These are phyloP conservation scores for Rhinogobius similis DNA, from an alignment of 2,113 vertebrate species.

Conservation along the genomic window DNA sequence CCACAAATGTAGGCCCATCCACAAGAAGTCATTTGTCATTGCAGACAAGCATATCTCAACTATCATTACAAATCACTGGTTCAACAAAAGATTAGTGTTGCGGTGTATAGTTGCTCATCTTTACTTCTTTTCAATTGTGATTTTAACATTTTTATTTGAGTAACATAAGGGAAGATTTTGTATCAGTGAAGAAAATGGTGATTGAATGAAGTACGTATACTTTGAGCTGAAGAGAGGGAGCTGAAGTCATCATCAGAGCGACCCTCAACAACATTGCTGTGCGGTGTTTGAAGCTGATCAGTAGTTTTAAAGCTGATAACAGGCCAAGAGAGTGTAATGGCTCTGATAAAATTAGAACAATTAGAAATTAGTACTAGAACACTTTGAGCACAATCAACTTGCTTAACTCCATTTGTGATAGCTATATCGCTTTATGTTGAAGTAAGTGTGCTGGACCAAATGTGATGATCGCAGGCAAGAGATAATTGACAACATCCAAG, in stretches of 20 bases:
- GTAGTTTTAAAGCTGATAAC: not conserved
- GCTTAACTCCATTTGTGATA: not conserved
- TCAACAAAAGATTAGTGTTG: conserved; percentile 12
- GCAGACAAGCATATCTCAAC: conserved; percentile 41
- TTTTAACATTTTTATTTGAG: not conserved
- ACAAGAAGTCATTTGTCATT: conserved; percentile 66
- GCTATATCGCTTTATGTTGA: not conserved
- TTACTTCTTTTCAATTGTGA: not conserved
- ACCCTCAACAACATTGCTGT: not conserved
- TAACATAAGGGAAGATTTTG: not conserved
- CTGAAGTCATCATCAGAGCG: not conserved
- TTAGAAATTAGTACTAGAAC: too few species aligned
- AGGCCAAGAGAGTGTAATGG: not conserved
- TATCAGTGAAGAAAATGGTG: not conserved
- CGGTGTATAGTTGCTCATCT: not conserved
- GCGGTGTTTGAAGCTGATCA: not conserved
- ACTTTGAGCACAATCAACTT: not conserved
- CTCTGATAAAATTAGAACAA: conserved; percentile 10
- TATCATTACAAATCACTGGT: conserved; percentile 24
- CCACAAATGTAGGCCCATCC: conserved; percentile 48
- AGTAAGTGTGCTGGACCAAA: not conserved
- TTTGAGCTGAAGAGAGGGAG: too few species aligned
- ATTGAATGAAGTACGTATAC: not conserved
- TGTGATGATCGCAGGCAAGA: not conserved
- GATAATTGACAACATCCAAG: conserved; percentile 1